Conservation (phyloP, 2,888 invertebrate genomes). For the Ochropleura plecta region DNA sequence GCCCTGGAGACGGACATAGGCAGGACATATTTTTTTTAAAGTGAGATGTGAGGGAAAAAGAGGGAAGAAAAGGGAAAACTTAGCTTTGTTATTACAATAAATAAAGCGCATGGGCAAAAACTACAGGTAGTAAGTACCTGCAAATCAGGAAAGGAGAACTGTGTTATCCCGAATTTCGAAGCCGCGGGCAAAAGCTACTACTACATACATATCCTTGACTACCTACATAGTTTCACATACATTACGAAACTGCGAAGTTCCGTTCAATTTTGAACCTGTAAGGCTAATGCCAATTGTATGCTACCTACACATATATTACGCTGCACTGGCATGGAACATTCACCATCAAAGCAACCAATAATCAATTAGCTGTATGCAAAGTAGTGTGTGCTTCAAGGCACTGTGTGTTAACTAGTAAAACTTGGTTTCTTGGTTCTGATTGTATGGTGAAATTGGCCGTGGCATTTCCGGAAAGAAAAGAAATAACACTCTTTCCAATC, state of each 20-base stretch:
- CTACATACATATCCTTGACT: constrained; percentile 26
- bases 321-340: constrained; percentile 60
- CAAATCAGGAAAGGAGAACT: too few relatives aligned
- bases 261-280: constrained; percentile 57
- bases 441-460: constrained; percentile 23
- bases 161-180: too few relatives aligned
- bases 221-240: constrained; percentile 39
- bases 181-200: too few relatives aligned
- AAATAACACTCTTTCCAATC: constrained; percentile 1
- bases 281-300: constrained; percentile 57
- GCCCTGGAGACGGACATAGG: too few relatives aligned
- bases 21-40: too few relatives aligned
- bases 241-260: constrained; percentile 40
- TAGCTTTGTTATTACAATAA: too few relatives aligned
- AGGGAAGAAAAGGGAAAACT: too few relatives aligned
- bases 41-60: too few relatives aligned
- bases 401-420: constrained; percentile 28
- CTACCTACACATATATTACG: constrained; percentile 60
- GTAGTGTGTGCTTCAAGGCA: constrained; percentile 40
- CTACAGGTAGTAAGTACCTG: too few relatives aligned
- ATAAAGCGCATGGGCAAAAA: too few relatives aligned
- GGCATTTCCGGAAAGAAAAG: neutral
- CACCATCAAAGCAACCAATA: constrained; percentile 53
- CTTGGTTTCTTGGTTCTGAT: constrained; percentile 18
- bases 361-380: constrained; percentile 51